Base-by-base conservation (phyloP, 1,140 invertebrate genomes). In the Psilanteris sp. region DNA sequence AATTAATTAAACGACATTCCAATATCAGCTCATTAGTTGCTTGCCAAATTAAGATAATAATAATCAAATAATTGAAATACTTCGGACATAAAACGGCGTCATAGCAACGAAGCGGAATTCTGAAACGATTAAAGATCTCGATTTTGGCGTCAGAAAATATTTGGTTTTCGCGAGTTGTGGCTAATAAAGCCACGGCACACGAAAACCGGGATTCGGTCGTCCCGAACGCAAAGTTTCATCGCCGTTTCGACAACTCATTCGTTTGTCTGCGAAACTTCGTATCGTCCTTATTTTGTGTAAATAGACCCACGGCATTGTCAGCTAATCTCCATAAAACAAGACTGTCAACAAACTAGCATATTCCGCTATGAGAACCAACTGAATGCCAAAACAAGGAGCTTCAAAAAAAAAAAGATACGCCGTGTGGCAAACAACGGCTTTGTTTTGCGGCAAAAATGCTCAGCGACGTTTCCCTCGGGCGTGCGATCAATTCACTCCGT, bases 311-410 rank as follows among this genome's bases (percentile, higher is more conserved):
- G 32, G 67, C 57, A 62, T 62, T 71, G 55, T 44, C 37, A 71
- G 67, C 67, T 71, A 71, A 71, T 71, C 57, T 71, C 67, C 67
- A 71, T 71, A 71, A 71, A 71, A 71, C 67, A 71, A 52, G 66
- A 71, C 67, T 71, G 67, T 71, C 67, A 54, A 71, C 67, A 71
- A 71, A 71, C 54, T 71, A 61, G 54, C 46, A 71, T 71, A 71
- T 71, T 55, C 67, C 32, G 9, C 48, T 62, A 62, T n/a, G n/a
- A n/a, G 57, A 71, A 62, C 57, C 55, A 26, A 10, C 39, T 46
- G 34, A 62, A 71, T 55, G 39, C 22, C 26, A 37, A 50, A 44
- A 50, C 52, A 54, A 46, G 16, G 36, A 36, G 5, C 1, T 1
- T 9, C 1, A 50, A 61, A 71, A 57, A 57, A 18, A 8, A 3